Evolutionary conservation across 2,888 invertebrate genomes (phyloP), one percentile per base, ranked within the genome.

Genomic region (Pollenia griseotomentosa): DNA sequence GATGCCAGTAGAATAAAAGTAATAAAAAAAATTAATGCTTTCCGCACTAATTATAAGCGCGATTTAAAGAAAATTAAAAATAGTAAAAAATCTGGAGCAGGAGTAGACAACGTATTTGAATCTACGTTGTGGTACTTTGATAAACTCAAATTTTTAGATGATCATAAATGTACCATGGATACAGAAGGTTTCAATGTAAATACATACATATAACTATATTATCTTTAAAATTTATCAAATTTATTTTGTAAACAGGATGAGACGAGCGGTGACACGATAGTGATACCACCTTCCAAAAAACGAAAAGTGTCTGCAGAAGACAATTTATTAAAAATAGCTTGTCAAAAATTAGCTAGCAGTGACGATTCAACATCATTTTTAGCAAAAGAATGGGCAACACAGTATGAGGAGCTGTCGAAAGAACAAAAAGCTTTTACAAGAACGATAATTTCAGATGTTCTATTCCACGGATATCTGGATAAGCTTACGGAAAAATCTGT

Each of bases 61-160:
- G 71, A 70, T n/a, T 33, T 65, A 68, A 70, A 40, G 55, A 77
- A 71, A 16, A 2, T n/a, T 1, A 14, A 33, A 46, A 44, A 53
- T 42, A 70, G 19, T 68, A 33, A 68, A 68, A 48, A 82, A 11
- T 74, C 33, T 46, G 40, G 59, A 23, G 42, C 12, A 5, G 63
- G n/a, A 16, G 33, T 33, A 33, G 57, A 75, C 5, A 42, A 51
- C 2, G 40, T 48, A n/a, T 53, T 55, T n/a, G 57, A 61, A 33
- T 23, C 73, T 7, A 44, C 61, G 11, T 63, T 83, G 33, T 83
- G 83, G 83, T 83, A 83, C 59, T 83, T 44, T n/a, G 70, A 83
- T 3, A 77, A 70, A 46, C 55, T 83, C 11, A 59, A 68, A 59
- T 78, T 78, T 71, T 44, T 83, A 19, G 61, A 83, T 16, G 46